Evolutionary conservation across 1,140 invertebrate genomes (phyloP).

Genomic region (Lordiphosa clarofinis): DNA sequence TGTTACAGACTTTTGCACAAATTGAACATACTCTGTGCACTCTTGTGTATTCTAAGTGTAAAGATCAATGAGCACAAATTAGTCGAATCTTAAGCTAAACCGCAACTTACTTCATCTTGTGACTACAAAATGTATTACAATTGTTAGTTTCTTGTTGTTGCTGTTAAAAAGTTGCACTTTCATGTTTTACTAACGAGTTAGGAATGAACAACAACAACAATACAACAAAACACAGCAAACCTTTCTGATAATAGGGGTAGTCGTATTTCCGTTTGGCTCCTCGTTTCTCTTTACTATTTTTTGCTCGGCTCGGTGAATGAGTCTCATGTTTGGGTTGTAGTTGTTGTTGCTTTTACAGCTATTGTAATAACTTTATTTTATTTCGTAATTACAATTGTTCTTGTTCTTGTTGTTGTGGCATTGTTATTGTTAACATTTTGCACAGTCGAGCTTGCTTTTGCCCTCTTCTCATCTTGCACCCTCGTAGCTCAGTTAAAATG

Average conservation of each 20-base stretch:
- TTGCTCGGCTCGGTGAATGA: slow-evolving; percentile 27
- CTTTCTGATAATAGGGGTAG: slow-evolving; percentile 62
- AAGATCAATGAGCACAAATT: no score
- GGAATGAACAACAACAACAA: slow-evolving; percentile 30
- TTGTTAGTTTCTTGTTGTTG: no score
- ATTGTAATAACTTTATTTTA: no score
- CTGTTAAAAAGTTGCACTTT: no score
- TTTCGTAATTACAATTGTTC: slow-evolving; percentile 62
- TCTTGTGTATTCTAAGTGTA: no score
- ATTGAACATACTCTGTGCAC: no score
- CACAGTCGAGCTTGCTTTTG: slow-evolving; percentile 31
- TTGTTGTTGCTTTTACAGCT: slow-evolving; percentile 50
- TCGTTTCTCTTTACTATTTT: slow-evolving; percentile 3
- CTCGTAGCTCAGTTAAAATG: slow-evolving; percentile 18
- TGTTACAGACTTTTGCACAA: no score
- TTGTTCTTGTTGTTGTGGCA: slow-evolving; percentile 35
- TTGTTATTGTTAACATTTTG: slow-evolving; percentile 67
- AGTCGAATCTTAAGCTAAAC: no score
- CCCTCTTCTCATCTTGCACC: background rate
- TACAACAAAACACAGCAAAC: slow-evolving; percentile 18
- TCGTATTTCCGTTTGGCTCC: slow-evolving; percentile 55
- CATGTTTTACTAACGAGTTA: slow-evolving; percentile 57
- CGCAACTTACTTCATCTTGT: no score
- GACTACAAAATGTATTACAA: no score
- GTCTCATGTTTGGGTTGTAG: slow-evolving; percentile 42